Percentiles rank a stretch among this genome's conserved stretches.
Evolutionary conservation across 2,113 vertebrate genomes (phyloP).

Genomic region (Tympanuchus pallidicinctus): DNA sequence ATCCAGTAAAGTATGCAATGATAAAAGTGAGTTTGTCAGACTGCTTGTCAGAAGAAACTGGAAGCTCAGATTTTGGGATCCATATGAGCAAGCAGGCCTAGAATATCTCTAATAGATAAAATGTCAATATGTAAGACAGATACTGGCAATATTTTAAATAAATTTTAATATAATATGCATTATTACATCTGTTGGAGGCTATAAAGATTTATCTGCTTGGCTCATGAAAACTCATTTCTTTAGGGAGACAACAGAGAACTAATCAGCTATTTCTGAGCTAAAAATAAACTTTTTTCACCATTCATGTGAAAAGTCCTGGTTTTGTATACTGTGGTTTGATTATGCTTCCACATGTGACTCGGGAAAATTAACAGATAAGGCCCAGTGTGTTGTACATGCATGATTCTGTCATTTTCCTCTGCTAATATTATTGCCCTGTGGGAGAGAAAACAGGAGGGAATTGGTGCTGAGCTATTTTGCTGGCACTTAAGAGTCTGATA

Average conservation of each 20-base stretch:
- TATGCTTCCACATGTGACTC: background rate
- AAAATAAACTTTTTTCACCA: constrained; percentile 26
- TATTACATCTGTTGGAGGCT: constrained; percentile 20
- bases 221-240: background rate
- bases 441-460: background rate
- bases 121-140: constrained; percentile 13
- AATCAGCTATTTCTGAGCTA: constrained; percentile 13
- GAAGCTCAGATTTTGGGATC: background rate
- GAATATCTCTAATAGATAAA: background rate
- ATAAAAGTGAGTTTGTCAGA: background rate
- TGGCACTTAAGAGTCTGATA: background rate
- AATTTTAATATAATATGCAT: background rate
- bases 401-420: background rate
- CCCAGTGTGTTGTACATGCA: background rate
- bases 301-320: background rate
- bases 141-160: constrained; percentile 35
- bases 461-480: background rate
- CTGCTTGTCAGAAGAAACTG: background rate
- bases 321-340: background rate
- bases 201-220: background rate
- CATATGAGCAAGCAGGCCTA: background rate
- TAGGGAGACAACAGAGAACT: constrained; percentile 6
- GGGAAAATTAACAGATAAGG: background rate
- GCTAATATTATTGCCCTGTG: background rate
- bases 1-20: background rate